A percentile compares a stretch with the other conserved stretches of the same genome.
phyloP scores from a whole-genome alignment of 2,113 vertebrate genomes.

The Dicaeum eximium region DNA sequence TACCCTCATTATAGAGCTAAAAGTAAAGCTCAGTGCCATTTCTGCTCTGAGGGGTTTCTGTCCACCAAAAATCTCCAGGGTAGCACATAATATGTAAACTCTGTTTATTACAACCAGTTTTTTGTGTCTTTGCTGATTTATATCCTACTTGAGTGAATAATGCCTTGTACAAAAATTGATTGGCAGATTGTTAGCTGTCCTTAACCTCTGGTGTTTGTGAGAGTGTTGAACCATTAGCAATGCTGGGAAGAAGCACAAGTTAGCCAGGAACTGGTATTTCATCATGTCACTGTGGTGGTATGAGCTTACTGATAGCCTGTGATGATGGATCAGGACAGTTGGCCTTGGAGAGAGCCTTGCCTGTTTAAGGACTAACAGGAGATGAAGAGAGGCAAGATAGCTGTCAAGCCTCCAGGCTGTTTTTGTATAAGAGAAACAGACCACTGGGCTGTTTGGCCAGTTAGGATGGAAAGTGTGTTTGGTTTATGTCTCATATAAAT shows the following conservation, averaged over 20 bases:
- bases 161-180: neutral
- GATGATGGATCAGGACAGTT: neutral
- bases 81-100: neutral
- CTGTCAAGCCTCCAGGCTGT: neutral
- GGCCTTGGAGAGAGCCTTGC: conserved; percentile 1
- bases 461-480: conserved; percentile 18
- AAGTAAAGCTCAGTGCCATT: neutral
- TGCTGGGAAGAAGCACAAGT: neutral
- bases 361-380: conserved; percentile 15
- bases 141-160: neutral
- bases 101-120: neutral
- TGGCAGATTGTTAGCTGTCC: neutral
- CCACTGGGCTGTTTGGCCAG: neutral
- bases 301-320: neutral
- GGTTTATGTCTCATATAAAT: conserved; percentile 46
- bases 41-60: neutral
- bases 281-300: neutral
- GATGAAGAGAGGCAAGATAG: neutral
- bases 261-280: neutral
- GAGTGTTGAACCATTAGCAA: neutral
- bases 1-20: neutral
- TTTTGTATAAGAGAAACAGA: conserved; percentile 2
- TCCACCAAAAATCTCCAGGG: neutral
- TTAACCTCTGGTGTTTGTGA: neutral
- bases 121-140: neutral